Percentiles rank a stretch among this genome's conserved stretches.
Evolutionary conservation across 2,113 vertebrate species (phyloP).

Genomic region (Forbesichthys agassizii): DNA sequence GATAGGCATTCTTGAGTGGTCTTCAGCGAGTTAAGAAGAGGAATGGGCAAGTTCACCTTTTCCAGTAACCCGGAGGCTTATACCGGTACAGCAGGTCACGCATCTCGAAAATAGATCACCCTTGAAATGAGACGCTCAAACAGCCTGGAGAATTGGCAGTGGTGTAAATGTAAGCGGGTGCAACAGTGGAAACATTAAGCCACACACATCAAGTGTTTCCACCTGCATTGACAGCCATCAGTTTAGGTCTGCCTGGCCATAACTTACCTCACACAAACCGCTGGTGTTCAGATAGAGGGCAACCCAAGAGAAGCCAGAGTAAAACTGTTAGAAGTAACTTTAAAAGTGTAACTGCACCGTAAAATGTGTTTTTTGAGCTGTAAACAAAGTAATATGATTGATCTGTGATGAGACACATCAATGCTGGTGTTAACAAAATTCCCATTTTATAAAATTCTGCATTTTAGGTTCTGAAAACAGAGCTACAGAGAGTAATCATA

Average conservation of each 20-base stretch:
- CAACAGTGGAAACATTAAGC: slow-evolving; percentile 60
- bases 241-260: slow-evolving; percentile 53
- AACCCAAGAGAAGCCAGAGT: slow-evolving; percentile 56
- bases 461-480: too few species aligned
- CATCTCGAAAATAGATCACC: slow-evolving; percentile 48
- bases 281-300: slow-evolving; percentile 42
- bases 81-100: slow-evolving; percentile 33
- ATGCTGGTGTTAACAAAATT: too few species aligned
- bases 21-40: too few species aligned
- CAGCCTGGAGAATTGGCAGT: slow-evolving; percentile 55
- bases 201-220: slow-evolving; percentile 70
- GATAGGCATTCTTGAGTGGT: not conserved
- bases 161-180: slow-evolving; percentile 50
- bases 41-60: not conserved
- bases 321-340: slow-evolving; percentile 24
- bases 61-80: not conserved
- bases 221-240: slow-evolving; percentile 69
- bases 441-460: too few species aligned
- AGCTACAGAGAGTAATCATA: too few species aligned
- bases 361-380: too few species aligned
- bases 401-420: too few species aligned
- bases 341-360: not conserved
- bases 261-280: slow-evolving; percentile 48
- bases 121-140: slow-evolving; percentile 51
- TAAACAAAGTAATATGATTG: too few species aligned